Evolutionary conservation across 2,113 vertebrate genomes (phyloP).

Genomic region (Origma solitaria): DNA sequence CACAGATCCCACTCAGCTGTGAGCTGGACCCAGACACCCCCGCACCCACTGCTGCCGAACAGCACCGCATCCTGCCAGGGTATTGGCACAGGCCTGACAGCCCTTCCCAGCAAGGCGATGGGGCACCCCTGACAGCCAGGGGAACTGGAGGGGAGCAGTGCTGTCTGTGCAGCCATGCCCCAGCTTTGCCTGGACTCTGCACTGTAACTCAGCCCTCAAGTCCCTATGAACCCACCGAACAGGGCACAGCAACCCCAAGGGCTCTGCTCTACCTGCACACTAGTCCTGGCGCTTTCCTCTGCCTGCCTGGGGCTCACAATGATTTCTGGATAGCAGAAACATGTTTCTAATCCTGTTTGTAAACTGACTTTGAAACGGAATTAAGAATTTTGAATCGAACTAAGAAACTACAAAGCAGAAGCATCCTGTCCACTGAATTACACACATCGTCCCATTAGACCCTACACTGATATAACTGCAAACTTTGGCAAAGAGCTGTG

Average conservation of each 20-base stretch:
- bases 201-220: background rate
- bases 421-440: background rate
- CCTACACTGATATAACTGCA: accelerated
- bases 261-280: background rate
- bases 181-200: background rate
- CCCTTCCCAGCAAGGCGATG: accelerated
- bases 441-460: background rate
- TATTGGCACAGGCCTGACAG: accelerated
- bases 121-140: background rate
- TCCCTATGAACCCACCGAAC: background rate
- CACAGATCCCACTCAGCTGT: accelerated
- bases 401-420: background rate
- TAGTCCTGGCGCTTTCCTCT: background rate
- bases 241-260: background rate
- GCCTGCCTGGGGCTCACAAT: background rate
- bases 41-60: too few species aligned
- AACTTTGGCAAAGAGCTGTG: background rate
- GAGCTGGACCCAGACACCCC: background rate
- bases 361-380: background rate
- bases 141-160: background rate
- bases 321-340: background rate
- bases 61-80: accelerated
- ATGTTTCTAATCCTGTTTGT: background rate
- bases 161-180: background rate
- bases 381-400: background rate